phyloP scores from a whole-genome alignment of 2,113 vertebrate species.

The Osmerus mordax region DNA sequence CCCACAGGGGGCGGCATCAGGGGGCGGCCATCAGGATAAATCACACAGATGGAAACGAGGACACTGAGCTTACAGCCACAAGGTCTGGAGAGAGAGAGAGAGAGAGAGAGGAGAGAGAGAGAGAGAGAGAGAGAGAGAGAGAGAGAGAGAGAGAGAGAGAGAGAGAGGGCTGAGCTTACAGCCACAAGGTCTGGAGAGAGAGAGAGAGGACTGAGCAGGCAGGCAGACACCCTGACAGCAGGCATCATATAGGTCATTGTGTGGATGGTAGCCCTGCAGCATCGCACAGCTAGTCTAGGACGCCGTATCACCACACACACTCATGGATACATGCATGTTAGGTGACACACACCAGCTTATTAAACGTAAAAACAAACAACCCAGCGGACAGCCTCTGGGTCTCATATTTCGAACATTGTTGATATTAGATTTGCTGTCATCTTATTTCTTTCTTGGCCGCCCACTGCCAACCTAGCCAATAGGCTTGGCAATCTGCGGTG shows the following conservation, averaged over 20 bases:
- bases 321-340: background rate
- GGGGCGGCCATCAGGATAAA: too few species aligned
- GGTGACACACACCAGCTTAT: background rate
- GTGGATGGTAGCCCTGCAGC: too few species aligned
- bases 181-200: too few species aligned
- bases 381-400: background rate
- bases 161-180: too few species aligned
- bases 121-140: too few species aligned
- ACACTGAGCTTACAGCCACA: background rate
- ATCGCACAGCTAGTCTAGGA: too few species aligned
- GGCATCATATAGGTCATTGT: too few species aligned
- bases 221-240: too few species aligned
- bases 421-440: constrained; percentile 30
- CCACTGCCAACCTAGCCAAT: constrained; percentile 14
- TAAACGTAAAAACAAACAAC: background rate
- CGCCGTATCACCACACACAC: background rate
- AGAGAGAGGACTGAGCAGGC: too few species aligned
- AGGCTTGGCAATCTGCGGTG: constrained; percentile 42
- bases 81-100: too few species aligned
- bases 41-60: background rate
- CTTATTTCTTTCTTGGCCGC: constrained; percentile 50
- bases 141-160: too few species aligned
- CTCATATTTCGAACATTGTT: background rate
- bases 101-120: too few species aligned
- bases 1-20: constrained; percentile 4